These are phyloP conservation scores for Cheilosia vulpina DNA, from an alignment of 2,888 invertebrate genomes.

Conservation along the genomic window DNA sequence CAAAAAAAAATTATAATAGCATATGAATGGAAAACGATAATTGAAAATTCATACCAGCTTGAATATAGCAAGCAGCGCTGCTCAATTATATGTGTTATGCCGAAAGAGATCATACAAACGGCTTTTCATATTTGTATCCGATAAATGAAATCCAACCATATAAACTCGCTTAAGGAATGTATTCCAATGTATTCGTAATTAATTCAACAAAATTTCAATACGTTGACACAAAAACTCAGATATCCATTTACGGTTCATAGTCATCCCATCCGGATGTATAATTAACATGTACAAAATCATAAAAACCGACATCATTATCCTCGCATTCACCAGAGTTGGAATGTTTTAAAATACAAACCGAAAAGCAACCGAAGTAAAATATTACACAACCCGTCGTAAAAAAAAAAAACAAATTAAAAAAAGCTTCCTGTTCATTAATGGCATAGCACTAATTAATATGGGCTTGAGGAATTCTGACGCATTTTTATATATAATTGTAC, in stretches of 20 bases:
- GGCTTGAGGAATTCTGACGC: no score
- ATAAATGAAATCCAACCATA: neutral
- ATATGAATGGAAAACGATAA: neutral
- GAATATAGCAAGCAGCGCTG: neutral
- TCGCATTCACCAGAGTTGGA: conserved; percentile 12
- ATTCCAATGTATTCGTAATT: neutral
- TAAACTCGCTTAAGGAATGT: neutral
- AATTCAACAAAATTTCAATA: neutral
- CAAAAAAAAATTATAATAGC: no score
- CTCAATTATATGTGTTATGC: neutral
- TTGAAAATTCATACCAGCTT: neutral
- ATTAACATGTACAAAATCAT: conserved; percentile 39
- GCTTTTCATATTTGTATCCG: neutral
- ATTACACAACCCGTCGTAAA: neutral
- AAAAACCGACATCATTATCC: conserved; percentile 47
- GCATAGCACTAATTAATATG: no score
- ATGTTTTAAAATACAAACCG: conserved; percentile 13
- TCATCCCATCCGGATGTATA: conserved; percentile 36
- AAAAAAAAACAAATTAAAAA: neutral
- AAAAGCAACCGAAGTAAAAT: neutral
- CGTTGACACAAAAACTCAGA: conserved; percentile 5
- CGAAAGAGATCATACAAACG: neutral
- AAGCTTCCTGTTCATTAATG: conserved; percentile 2
- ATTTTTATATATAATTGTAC: no score
- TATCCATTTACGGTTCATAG: conserved; percentile 17